Conservation (phyloP, 2,797 vertebrate genomes). For the Leuciscus waleckii region DNA sequence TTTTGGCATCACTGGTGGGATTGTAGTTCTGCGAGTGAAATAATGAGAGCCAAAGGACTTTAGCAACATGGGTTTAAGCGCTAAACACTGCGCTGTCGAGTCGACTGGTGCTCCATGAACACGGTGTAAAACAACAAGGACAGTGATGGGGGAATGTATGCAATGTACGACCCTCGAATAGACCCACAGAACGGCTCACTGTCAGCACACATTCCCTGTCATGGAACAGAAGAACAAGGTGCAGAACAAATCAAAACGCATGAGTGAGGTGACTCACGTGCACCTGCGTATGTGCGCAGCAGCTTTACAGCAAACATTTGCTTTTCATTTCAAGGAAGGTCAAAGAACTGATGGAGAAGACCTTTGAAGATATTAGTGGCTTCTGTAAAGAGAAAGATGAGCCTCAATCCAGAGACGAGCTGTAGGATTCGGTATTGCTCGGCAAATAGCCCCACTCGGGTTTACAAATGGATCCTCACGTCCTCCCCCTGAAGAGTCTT, state of each 20-base stretch:
- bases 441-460: slow-evolving; percentile 48
- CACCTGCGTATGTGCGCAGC: slow-evolving; percentile 5
- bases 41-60: slow-evolving; percentile 43
- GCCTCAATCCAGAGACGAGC: slow-evolving; percentile 3
- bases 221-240: slow-evolving; percentile 17
- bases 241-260: slow-evolving; percentile 49
- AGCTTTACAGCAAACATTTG: slow-evolving; percentile 56
- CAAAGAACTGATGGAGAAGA: slow-evolving; percentile 44
- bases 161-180: background rate
- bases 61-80: slow-evolving; percentile 27
- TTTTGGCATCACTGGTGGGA: background rate
- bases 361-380: slow-evolving; percentile 52
- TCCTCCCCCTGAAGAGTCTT: background rate
- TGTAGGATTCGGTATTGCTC: background rate
- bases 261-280: slow-evolving; percentile 40
- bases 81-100: background rate
- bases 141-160: background rate
- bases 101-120: background rate
- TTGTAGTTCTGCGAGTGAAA: slow-evolving; percentile 21
- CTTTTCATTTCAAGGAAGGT: slow-evolving; percentile 58
- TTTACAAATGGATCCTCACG: slow-evolving; percentile 48
- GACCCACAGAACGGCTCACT: background rate
- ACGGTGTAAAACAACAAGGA: slow-evolving; percentile 15
- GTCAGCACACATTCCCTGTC: background rate
- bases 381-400: slow-evolving; percentile 20